phyloP scores from a whole-genome alignment of 2,113 vertebrate species.

The Gnathonemus longibarbis region DNA sequence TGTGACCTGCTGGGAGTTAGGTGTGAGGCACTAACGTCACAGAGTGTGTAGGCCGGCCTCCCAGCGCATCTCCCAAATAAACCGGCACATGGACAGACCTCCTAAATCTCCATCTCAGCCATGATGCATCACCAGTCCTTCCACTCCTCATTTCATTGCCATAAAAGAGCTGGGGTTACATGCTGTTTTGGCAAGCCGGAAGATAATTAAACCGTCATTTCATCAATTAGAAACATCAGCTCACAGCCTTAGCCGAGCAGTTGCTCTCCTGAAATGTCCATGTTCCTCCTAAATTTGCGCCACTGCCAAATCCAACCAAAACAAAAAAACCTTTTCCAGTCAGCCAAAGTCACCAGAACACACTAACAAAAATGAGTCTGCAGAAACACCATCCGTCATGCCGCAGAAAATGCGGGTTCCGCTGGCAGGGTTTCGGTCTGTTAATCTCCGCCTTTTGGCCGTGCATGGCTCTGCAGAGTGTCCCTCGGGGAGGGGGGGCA shows the following conservation, averaged over 20 bases:
- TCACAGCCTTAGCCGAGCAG: neutral
- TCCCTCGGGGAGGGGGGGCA: neutral
- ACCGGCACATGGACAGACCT: neutral
- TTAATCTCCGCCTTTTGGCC: conserved; percentile 5
- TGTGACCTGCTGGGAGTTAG: neutral
- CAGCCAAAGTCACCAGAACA: neutral
- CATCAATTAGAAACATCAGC: conserved; percentile 18
- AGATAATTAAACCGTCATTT: conserved; percentile 30
- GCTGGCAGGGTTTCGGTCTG: neutral
- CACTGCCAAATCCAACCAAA: neutral
- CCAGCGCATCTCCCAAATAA: neutral
- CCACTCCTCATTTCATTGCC: conserved; percentile 43
- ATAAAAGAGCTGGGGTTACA: conserved; percentile 13
- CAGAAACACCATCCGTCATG: neutral
- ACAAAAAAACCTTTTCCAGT: neutral
- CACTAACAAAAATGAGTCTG: neutral
- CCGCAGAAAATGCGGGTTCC: neutral
- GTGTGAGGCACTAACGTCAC: neutral
- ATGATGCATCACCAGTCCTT: conserved; percentile 51
- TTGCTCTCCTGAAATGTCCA: neutral
- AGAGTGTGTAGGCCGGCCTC: neutral
- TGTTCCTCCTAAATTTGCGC: neutral
- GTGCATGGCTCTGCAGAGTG: neutral
- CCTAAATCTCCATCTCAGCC: neutral
- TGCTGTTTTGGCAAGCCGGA: conserved; percentile 20